phyloP scores from a whole-genome alignment of 2,888 invertebrate genomes.

The Agrypnus murinus region DNA sequence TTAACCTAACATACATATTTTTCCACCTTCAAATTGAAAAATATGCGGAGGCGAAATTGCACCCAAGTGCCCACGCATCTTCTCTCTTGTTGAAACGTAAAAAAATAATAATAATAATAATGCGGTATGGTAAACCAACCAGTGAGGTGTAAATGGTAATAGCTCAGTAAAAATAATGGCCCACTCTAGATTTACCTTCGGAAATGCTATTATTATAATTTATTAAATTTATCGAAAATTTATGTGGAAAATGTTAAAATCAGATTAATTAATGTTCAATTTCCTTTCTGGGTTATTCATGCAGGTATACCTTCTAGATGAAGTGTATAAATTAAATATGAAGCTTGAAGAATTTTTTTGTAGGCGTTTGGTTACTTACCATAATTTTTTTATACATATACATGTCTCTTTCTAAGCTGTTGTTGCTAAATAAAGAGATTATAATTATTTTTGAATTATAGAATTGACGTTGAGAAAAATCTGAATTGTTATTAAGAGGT shows the following conservation, averaged over 20 bases:
- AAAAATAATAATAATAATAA: conserved; percentile 14
- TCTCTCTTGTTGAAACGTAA: conserved; percentile 9
- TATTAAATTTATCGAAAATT: neutral
- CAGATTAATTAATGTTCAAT: conserved; percentile 10
- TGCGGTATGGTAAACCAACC: neutral
- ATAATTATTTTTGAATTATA: neutral
- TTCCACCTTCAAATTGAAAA: conserved; percentile 27
- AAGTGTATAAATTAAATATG: conserved; percentile 5
- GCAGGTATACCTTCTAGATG: neutral
- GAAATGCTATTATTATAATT: no score
- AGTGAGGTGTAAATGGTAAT: no score
- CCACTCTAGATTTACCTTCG: no score
- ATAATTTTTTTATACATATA: neutral
- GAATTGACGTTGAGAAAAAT: neutral
- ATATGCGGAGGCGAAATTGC: conserved; percentile 38
- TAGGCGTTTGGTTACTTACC: neutral
- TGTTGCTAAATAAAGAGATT: neutral
- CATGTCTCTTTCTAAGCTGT: no score
- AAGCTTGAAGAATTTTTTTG: neutral
- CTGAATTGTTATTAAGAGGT: neutral
- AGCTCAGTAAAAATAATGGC: no score
- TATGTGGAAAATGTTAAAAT: neutral
- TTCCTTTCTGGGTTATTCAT: neutral
- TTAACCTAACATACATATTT: neutral
- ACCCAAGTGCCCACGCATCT: conserved; percentile 32